Percentiles rank a stretch among this genome's conserved stretches.
phyloP scores from a whole-genome alignment of 2,888 invertebrate species.

The Campoplex capitator region DNA sequence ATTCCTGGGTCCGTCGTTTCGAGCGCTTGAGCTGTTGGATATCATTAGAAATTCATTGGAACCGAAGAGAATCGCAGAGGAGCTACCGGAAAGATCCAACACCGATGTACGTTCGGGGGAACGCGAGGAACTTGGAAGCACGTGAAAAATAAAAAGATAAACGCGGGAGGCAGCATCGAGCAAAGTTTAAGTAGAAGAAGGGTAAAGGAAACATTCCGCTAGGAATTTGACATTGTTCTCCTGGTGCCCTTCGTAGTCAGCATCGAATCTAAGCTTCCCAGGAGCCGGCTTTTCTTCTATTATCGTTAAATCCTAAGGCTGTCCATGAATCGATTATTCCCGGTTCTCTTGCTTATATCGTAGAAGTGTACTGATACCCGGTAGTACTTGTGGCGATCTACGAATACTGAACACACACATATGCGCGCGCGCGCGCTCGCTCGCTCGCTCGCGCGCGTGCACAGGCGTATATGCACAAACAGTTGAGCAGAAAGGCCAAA shows the following conservation, averaged over 20 bases:
- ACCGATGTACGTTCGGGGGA: constrained; percentile 51
- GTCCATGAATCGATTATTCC: constrained; percentile 63
- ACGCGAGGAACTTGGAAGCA: constrained; percentile 59
- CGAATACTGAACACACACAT: constrained; percentile 30
- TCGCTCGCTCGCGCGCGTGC: too few relatives aligned
- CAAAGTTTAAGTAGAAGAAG: constrained; percentile 14
- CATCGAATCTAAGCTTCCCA: constrained; percentile 23
- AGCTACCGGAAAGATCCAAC: constrained; percentile 42
- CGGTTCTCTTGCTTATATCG: constrained; percentile 1
- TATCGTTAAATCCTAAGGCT: constrained; percentile 66
- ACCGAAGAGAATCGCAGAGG: constrained; percentile 48
- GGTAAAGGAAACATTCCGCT: constrained; percentile 53
- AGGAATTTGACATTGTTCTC: constrained; percentile 70
- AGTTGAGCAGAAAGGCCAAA: constrained; percentile 7
- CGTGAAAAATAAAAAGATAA: constrained; percentile 22
- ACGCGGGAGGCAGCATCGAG: constrained; percentile 20
- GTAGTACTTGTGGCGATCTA: constrained; percentile 48
- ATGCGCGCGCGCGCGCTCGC: too few relatives aligned
- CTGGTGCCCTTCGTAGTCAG: constrained; percentile 16
- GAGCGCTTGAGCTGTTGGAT: constrained; percentile 39
- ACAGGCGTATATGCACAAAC: not conserved
- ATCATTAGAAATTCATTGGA: constrained; percentile 62
- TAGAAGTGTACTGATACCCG: constrained; percentile 48
- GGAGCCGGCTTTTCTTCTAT: constrained; percentile 40
- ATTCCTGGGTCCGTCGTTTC: constrained; percentile 62